Evolutionary conservation across 2,113 vertebrate genomes (phyloP), one percentile per base, ranked within the genome.

Genomic region (Chloebia gouldiae): DNA sequence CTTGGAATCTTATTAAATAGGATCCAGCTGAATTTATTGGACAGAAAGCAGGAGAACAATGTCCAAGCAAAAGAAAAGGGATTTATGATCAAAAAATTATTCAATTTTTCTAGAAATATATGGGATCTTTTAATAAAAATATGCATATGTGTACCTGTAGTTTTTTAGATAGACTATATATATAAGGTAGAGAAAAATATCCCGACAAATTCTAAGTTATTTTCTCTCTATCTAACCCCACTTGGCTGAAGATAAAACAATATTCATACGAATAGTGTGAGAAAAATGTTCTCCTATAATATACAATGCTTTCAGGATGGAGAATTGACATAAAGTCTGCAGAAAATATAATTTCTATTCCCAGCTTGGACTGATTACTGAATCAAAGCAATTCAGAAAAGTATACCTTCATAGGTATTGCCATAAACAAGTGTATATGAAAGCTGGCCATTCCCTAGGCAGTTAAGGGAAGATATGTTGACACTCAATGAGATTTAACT

Each of bases 1-100:
- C 9, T 61, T 80, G 56, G 59, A 83, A 91, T 68, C 51, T 40
- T 80, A 53, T 63, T 88, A 86, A 77, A 81, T 66, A 79, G 0
- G 9, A 90, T 86, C 31, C 59, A 78, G 50, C 18, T 86, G 88
- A 81, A 76, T 71, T 73, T 92, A 70, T 81, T 86, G 54, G 68
- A 44, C 23, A 35, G 28, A 77, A 19, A 35, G 4, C 9, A 80
- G 9, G 7, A 86, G 11, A 90, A 7, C 5, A 59, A 75, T 11
- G 27, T 78, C 28, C 84, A 86, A 61, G 16, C 1, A 57, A 69
- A 61, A 75, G 4, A 57, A 76, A 49, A 16, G 1, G 1, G 6
- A 68, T 35, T 84, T 66, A 56, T 31, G 18, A 59, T 31, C 10
- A 73, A 76, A 69, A 59, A 30, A 35, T 33, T 3, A 39, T 68